A percentile compares a stretch with the other conserved stretches of the same genome.
Conservation (phyloP, 1,140 invertebrate genomes). For the Vollenhovia emeryi region DNA sequence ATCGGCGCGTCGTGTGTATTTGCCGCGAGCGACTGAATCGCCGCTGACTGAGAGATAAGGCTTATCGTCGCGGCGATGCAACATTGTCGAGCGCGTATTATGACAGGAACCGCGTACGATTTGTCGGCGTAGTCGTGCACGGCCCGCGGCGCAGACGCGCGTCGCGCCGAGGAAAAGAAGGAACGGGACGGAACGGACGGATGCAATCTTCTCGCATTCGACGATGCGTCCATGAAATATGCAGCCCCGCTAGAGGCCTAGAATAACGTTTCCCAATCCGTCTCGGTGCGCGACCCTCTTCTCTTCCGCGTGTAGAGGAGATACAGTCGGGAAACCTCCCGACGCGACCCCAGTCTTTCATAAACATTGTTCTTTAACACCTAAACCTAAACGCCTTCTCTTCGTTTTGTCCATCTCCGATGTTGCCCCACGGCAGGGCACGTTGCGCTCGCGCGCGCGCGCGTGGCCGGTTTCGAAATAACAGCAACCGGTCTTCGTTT, state of each 20-base stretch:
- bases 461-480: background rate
- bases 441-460: background rate
- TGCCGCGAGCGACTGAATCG: slow-evolving; percentile 14
- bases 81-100: slow-evolving; percentile 40
- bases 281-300: background rate
- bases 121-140: background rate
- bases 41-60: slow-evolving; percentile 45
- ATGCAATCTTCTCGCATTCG: slow-evolving; percentile 7
- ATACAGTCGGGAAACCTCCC: background rate
- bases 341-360: background rate
- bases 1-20: slow-evolving; percentile 37
- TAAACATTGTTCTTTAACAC: background rate
- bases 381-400: background rate
- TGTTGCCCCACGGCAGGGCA: background rate
- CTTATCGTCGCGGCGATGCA: slow-evolving; percentile 46
- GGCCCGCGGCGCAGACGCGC: background rate
- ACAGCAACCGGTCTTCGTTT: background rate
- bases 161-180: background rate
- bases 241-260: background rate
- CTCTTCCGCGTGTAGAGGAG: background rate
- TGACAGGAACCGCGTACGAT: slow-evolving; percentile 22
- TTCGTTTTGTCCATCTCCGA: background rate
- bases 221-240: slow-evolving; percentile 14
- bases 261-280: slow-evolving; percentile 6
- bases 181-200: background rate